phyloP scores from a whole-genome alignment of 2,113 vertebrate species.

The Oxyura jamaicensis region DNA sequence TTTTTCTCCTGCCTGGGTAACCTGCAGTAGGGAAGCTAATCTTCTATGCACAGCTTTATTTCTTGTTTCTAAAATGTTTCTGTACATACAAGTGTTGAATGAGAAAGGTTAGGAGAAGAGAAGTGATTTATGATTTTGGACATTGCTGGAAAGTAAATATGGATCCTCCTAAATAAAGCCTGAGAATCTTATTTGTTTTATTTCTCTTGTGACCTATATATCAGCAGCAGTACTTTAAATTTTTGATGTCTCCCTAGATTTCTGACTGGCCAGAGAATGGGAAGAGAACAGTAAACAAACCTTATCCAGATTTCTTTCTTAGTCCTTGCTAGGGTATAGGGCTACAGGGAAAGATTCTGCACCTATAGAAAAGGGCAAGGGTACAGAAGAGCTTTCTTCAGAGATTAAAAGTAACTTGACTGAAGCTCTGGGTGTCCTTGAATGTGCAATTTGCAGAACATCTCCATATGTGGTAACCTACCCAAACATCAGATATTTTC shows the following conservation, averaged over 20 bases:
- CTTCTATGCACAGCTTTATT: background rate
- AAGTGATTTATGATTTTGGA: background rate
- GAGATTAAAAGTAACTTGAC: background rate
- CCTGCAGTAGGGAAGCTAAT: background rate
- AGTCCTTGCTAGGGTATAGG: background rate
- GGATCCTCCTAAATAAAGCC: background rate
- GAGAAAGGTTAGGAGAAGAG: background rate
- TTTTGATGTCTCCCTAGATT: background rate
- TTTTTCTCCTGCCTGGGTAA: background rate
- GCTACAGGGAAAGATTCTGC: background rate
- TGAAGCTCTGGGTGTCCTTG: background rate
- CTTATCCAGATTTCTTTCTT: background rate
- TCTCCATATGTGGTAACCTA: background rate
- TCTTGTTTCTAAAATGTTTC: background rate
- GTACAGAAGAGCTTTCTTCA: background rate
- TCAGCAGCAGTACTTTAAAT: background rate
- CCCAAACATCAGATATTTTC: background rate
- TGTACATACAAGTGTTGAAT: background rate
- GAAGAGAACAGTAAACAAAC: background rate
- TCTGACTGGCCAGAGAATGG: background rate
- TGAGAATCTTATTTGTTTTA: background rate
- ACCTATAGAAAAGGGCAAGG: background rate
- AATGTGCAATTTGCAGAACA: background rate
- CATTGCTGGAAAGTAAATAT: background rate
- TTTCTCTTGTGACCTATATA: background rate